Percentiles rank a stretch among this genome's conserved stretches.
Conservation (phyloP, 2,113 vertebrate species). For the Lepisosteus osseus region DNA sequence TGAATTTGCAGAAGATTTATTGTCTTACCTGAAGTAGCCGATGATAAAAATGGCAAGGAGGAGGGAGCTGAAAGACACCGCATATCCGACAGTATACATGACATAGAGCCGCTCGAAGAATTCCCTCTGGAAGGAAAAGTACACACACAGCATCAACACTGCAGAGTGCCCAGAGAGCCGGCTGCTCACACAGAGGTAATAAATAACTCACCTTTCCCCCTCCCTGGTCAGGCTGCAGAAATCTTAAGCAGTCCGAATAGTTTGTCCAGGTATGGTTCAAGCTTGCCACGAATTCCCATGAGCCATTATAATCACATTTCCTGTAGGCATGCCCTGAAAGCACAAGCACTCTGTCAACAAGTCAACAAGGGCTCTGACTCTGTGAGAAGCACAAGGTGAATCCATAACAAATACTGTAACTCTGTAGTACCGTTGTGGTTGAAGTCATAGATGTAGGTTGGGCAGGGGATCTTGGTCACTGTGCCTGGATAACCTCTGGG, state of each 20-base stretch:
- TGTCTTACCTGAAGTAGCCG: slow-evolving; percentile 77
- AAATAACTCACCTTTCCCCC: slow-evolving; percentile 49
- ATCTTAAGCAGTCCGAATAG: slow-evolving; percentile 80
- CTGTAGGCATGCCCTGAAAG: slow-evolving; percentile 70
- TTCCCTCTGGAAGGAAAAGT: slow-evolving; percentile 60
- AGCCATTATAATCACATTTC: slow-evolving; percentile 73
- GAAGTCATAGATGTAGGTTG: slow-evolving; percentile 83
- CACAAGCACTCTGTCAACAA: background rate
- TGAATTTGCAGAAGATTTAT: no score
- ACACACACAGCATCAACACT: background rate
- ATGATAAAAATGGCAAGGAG: slow-evolving; percentile 80
- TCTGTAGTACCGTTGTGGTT: slow-evolving; percentile 77
- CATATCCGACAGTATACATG: slow-evolving; percentile 84
- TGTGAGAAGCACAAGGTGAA: background rate
- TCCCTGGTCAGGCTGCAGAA: slow-evolving; percentile 60
- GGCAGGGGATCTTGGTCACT: slow-evolving; percentile 70
- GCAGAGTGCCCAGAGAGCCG: background rate
- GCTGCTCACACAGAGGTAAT: background rate
- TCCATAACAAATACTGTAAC: slow-evolving; percentile 1
- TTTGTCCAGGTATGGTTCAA: slow-evolving; percentile 82
- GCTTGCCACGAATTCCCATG: slow-evolving; percentile 73
- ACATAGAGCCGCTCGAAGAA: slow-evolving; percentile 82
- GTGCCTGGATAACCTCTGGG: slow-evolving; percentile 71
- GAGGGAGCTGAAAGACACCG: slow-evolving; percentile 79
- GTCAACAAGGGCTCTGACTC: background rate